Base-by-base conservation (phyloP, 1,140 invertebrate species). In the Pseudomyrmex flavicornis region DNA sequence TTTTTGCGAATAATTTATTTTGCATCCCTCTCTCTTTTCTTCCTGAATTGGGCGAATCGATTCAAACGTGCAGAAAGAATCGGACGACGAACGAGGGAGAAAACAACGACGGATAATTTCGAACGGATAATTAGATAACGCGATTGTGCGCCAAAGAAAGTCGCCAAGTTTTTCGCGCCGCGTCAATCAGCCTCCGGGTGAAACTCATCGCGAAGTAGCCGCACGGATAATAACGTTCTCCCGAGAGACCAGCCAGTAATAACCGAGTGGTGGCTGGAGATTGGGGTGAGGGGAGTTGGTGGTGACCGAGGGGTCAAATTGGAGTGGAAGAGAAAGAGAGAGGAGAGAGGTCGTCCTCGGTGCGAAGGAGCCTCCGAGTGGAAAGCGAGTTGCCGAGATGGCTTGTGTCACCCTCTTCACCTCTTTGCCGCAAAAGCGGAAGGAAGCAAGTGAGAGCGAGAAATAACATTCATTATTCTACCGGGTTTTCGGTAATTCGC, bases 191-290 rank as follows among this genome's bases (percentile, higher is more conserved):
- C 68, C 75, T 76, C 61, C 79, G 54, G 26, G 83, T 76, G 83
- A 89, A 91, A 89, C 86, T 91, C 90, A 90, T 91, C 83, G 88
- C 73, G 82, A 74, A 88, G 83, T 66, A 90, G 84, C 82, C 82
- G 83, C 84, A 83, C 61, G 85, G 91, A 88, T 90, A 91, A 91
- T 91, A 90, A 90, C 89, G 89, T 91, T 86, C 75, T 90, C 86
- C 87, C 89, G 35, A 65, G 86, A 82, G 88, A 87, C 65, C 85
- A 77, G 85, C 84, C 86, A 70, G 86, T 89, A 91, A 91, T 90
- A 91, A 91, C 88, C 82, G 79, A 90, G 87, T 87, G 87, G 85
- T 52, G 79, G 84, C 59, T 88, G 69, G 73, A 90, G 89, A 90
- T 90, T 89, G 87, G 87, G 85, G 85, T 35, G 35, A 35, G 35